phyloP scores from a whole-genome alignment of 2,888 invertebrate genomes.

The Lasioglossum pauxillum region DNA sequence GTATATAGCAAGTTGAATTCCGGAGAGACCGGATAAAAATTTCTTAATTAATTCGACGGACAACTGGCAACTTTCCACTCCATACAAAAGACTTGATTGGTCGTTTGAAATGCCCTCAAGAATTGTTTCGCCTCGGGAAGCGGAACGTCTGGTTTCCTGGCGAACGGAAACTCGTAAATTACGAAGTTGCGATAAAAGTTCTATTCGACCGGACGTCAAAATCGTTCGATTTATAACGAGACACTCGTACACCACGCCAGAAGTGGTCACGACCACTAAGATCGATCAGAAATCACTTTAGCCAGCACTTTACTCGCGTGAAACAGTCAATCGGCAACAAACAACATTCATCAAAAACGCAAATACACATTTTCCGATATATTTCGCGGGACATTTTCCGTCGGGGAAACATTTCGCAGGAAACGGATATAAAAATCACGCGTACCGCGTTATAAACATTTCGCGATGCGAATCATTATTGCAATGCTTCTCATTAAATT shows the following conservation, averaged over 20 bases:
- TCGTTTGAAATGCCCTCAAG: not conserved
- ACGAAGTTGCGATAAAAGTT: conserved; percentile 20
- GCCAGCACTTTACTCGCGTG: too few relatives aligned
- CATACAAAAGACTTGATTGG: not conserved
- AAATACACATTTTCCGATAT: not conserved
- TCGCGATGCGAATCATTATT: not conserved
- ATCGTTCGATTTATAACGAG: conserved; percentile 19
- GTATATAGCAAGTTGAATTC: not conserved
- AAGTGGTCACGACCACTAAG: not conserved
- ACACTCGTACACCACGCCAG: not conserved
- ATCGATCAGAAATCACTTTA: not conserved
- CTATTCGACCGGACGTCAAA: not conserved
- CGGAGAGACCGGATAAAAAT: not conserved
- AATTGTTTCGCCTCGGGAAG: not conserved
- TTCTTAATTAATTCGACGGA: not conserved
- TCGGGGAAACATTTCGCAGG: not conserved
- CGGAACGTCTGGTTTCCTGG: conserved; percentile 1
- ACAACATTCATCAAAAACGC: not conserved
- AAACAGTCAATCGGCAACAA: not conserved
- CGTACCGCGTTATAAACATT: not conserved
- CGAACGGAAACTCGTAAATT: conserved; percentile 11
- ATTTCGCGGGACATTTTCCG: not conserved
- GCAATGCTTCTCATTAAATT: not conserved
- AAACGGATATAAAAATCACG: not conserved
- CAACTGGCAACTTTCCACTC: not conserved